Percentiles rank a stretch among this genome's conserved stretches.
phyloP scores from a whole-genome alignment of 2,113 vertebrate genomes.

The Trichechus manatus region DNA sequence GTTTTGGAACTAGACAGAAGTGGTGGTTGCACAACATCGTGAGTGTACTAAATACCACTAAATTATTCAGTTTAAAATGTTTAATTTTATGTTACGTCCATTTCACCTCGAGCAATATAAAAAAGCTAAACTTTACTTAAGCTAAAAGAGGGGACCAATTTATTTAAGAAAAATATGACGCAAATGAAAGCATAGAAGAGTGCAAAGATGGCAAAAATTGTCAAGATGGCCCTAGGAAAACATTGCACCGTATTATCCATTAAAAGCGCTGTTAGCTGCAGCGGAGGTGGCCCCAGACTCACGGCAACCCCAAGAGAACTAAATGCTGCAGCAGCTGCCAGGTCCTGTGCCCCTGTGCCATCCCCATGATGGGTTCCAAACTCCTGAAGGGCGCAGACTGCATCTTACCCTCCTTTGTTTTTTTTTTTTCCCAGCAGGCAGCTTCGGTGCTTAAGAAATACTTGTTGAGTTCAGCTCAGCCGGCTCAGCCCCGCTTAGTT shows the following conservation, averaged over 20 bases:
- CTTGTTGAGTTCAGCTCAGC: conserved; percentile 75
- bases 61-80: not conserved
- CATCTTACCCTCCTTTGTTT: not conserved
- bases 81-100: not conserved
- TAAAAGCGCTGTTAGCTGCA: rapidly evolving
- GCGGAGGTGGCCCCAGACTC: no score
- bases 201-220: rapidly evolving
- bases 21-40: rapidly evolving
- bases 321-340: not conserved
- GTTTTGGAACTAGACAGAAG: not conserved
- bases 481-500: conserved; percentile 72
- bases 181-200: not conserved
- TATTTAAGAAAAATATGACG: not conserved
- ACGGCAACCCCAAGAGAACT: not conserved
- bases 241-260: rapidly evolving
- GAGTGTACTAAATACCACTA: not conserved
- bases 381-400: not conserved
- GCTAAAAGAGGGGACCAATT: not conserved
- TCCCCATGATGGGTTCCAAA: not conserved
- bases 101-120: not conserved
- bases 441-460: conserved; percentile 65
- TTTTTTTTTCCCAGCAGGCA: not conserved
- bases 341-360: not conserved
- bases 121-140: not conserved
- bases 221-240: not conserved